A percentile compares a stretch with the other conserved stretches of the same genome.
Conservation (phyloP, 1,140 invertebrate genomes). For the Achatina immaculata region DNA sequence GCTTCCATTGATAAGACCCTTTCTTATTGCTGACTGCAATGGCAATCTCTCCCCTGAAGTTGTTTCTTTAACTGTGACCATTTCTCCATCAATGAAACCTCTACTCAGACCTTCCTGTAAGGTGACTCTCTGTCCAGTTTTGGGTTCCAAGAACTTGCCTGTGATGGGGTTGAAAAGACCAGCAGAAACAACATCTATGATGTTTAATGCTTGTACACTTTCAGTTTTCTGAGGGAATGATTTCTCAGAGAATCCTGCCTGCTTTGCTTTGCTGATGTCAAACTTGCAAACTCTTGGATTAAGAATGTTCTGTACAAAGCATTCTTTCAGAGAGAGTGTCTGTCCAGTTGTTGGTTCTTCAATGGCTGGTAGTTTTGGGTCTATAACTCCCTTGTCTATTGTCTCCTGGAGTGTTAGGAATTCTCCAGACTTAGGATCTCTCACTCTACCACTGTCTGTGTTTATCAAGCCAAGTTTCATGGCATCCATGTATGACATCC, state of each 20-base stretch:
- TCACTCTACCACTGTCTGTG: conserved; percentile 80
- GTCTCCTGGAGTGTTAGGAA: conserved; percentile 86
- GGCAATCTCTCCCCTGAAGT: conserved; percentile 67
- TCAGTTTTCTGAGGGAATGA: conserved; percentile 24
- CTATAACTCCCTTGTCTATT: conserved; percentile 79
- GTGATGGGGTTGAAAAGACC: conserved; percentile 84
- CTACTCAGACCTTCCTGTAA: conserved; percentile 84
- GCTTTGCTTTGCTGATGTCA: conserved; percentile 61
- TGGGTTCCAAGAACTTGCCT: conserved; percentile 84
- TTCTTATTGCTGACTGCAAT: conserved; percentile 85
- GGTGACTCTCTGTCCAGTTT: conserved; percentile 81
- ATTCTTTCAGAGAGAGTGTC: conserved; percentile 63
- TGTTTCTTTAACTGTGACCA: conserved; percentile 79
- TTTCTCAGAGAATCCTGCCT: conserved; percentile 73
- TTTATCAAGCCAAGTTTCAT: conserved; percentile 83
- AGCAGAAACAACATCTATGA: conserved; percentile 88
- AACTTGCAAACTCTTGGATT: conserved; percentile 68
- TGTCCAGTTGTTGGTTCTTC: conserved; percentile 54
- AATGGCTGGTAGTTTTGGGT: conserved; percentile 77
- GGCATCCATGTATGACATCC: conserved; percentile 63
- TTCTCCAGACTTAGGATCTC: conserved; percentile 83
- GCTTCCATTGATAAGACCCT: conserved; percentile 83
- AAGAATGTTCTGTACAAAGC: conserved; percentile 68
- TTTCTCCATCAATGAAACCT: conserved; percentile 84
- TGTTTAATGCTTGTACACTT: conserved; percentile 58